These are phyloP conservation scores for Anoura caudifer DNA, from an alignment of 2,113 vertebrate genomes.

Conservation along the genomic window DNA sequence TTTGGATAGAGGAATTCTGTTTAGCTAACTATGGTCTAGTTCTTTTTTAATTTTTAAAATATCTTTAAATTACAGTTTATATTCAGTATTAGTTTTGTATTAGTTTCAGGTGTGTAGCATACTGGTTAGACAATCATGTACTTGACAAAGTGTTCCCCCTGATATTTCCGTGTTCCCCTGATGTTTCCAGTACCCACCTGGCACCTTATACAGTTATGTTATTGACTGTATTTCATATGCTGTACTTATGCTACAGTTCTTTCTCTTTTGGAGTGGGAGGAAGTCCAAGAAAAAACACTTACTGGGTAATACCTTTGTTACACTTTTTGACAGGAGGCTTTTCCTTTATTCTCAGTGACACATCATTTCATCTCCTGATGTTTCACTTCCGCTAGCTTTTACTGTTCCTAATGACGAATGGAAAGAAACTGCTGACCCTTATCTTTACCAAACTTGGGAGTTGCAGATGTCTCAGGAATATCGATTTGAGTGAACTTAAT, in stretches of 20 bases:
- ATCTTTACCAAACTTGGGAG: neutral
- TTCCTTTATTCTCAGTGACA: conserved; percentile 15
- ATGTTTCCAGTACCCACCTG: neutral
- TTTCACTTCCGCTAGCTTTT: conserved; percentile 1
- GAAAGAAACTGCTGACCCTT: neutral
- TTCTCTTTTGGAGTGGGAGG: neutral
- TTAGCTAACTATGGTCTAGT: neutral
- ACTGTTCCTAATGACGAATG: conserved; percentile 24
- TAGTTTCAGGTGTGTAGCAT: neutral
- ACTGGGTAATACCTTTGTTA: neutral
- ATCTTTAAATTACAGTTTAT: neutral
- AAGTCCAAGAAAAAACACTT: neutral
- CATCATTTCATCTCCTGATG: neutral
- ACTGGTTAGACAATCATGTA: neutral
- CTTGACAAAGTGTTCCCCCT: neutral
- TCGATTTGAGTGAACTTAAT: conserved; percentile 44
- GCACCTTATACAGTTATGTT: neutral
- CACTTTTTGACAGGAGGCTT: neutral
- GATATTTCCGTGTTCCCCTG: neutral
- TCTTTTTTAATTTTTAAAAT: neutral
- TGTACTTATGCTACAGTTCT: neutral
- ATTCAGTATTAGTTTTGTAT: neutral
- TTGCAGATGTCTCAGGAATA: neutral
- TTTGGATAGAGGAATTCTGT: conserved; percentile 12
- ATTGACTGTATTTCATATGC: neutral